Conservation (phyloP, 2,888 invertebrate genomes). For the Stegana nigrithorax region DNA sequence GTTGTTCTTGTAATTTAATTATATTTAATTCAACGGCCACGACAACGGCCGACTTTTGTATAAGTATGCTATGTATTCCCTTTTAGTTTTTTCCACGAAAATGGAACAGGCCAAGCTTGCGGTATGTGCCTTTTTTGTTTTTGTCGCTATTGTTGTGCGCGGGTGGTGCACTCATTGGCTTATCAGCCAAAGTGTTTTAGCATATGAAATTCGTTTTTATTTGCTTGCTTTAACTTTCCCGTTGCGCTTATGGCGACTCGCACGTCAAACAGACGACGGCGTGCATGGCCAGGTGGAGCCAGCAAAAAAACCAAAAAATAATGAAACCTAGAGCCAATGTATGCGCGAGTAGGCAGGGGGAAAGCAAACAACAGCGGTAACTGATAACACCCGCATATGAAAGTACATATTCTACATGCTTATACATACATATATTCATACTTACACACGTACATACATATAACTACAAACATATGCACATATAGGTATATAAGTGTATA, state of each 20-base stretch:
- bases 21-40: no score
- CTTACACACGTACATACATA: neutral
- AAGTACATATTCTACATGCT: constrained; percentile 43
- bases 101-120: constrained; percentile 2
- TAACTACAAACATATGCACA: constrained; percentile 12
- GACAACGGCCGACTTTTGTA: constrained; percentile 36
- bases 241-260: no score
- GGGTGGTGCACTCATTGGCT: constrained; percentile 1
- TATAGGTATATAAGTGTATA: neutral
- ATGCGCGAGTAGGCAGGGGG: neutral
- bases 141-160: constrained; percentile 27
- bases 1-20: neutral
- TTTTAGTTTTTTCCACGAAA: constrained; percentile 14
- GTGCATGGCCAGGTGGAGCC: constrained; percentile 25
- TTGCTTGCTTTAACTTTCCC: constrained; percentile 35
- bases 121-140: constrained; percentile 41
- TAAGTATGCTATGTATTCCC: constrained; percentile 24
- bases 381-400: constrained; percentile 55
- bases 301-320: no score
- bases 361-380: constrained; percentile 15
- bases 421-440: constrained; percentile 9
- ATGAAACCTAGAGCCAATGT: neutral
- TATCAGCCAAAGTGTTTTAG: constrained; percentile 53
- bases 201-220: constrained; percentile 57
- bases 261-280: no score